Evolutionary conservation across 2,888 invertebrate genomes (phyloP).

Genomic region (Quadriops clusia): DNA sequence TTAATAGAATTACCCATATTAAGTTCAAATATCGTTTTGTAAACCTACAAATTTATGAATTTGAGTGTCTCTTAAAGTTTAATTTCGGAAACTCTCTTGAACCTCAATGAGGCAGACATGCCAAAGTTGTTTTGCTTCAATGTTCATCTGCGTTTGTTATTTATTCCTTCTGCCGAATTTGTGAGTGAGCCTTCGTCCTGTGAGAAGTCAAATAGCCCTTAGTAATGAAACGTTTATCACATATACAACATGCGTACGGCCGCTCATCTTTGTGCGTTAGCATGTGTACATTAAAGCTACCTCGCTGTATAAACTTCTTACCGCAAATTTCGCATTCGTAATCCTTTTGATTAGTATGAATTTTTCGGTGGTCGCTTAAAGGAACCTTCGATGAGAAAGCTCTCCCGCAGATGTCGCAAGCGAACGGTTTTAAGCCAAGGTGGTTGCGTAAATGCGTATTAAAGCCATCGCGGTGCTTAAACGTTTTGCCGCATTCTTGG

Average conservation of each 20-base stretch:
- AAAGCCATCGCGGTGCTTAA: conserved; percentile 10
- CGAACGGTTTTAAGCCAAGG: conserved; percentile 13
- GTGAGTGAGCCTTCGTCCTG: too few relatives aligned
- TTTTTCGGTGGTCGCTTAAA: conserved; percentile 40
- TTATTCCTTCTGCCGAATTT: too few relatives aligned
- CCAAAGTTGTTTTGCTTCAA: too few relatives aligned
- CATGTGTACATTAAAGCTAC: conserved; percentile 38
- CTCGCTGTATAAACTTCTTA: conserved; percentile 22
- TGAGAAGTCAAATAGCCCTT: conserved; percentile 17
- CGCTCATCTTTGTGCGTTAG: conserved; percentile 29
- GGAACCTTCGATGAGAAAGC: conserved; percentile 37
- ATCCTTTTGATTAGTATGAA: too few relatives aligned
- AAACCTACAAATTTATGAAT: too few relatives aligned
- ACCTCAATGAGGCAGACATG: too few relatives aligned
- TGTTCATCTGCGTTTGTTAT: too few relatives aligned
- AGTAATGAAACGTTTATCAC: conserved; percentile 30
- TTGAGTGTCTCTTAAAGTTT: too few relatives aligned
- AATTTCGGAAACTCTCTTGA: too few relatives aligned
- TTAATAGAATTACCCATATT: too few relatives aligned
- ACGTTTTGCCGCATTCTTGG: conserved; percentile 17
- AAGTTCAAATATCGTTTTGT: too few relatives aligned
- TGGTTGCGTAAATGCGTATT: conserved; percentile 3
- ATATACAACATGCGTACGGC: conserved; percentile 40
- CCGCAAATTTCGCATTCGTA: conserved; percentile 13
- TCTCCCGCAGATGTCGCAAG: conserved; percentile 19